Evolutionary conservation across 2,797 vertebrate species (phyloP).

Genomic region (Periophthalmus magnuspinnatus): DNA sequence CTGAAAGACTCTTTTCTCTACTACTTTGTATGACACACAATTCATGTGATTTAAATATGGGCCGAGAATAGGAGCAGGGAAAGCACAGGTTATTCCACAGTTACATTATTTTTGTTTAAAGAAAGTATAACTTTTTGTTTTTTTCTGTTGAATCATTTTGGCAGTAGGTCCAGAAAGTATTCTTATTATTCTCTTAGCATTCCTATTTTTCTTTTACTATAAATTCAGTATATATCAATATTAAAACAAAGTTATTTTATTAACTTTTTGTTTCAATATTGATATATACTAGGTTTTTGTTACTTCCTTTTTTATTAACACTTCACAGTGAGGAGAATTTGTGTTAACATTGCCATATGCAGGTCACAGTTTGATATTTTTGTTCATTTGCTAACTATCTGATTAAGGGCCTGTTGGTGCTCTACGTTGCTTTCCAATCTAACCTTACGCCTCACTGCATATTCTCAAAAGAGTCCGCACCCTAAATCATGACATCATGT

Average conservation of each 20-base stretch:
- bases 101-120: neutral
- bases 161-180: neutral
- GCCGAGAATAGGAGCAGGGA: constrained; percentile 1
- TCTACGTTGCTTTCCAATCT: constrained; percentile 84
- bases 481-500: constrained; percentile 91
- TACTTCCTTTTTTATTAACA: constrained; percentile 69
- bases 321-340: neutral
- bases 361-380: constrained; percentile 88
- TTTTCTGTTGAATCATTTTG: no score
- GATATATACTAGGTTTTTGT: constrained; percentile 40
- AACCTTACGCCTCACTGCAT: constrained; percentile 86
- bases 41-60: constrained; percentile 34
- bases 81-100: neutral
- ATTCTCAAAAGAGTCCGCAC: constrained; percentile 81
- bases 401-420: constrained; percentile 76
- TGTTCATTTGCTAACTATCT: constrained; percentile 84
- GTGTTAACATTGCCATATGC: constrained; percentile 68
- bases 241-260: constrained; percentile 24
- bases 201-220: neutral
- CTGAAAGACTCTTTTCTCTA: constrained; percentile 58
- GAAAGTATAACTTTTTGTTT: neutral
- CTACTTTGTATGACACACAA: constrained; percentile 19
- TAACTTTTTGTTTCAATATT: no score
- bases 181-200: no score
- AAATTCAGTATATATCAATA: neutral